Percentiles rank a stretch among this genome's conserved stretches.
Conservation (phyloP, 2,888 invertebrate species). For the Eumerus sabulonum region DNA sequence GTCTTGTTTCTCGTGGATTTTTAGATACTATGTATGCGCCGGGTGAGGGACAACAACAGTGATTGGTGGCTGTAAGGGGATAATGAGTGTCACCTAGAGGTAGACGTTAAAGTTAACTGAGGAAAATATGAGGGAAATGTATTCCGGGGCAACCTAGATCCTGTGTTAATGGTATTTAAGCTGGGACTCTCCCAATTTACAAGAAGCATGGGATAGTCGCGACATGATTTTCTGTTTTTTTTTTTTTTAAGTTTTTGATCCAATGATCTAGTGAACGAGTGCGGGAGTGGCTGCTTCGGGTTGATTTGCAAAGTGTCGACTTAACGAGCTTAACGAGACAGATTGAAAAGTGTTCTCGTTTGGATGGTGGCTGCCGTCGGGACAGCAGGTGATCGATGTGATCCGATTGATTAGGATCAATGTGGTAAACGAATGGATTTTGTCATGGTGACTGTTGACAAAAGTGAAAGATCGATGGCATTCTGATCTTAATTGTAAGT, state of each 20-base stretch:
- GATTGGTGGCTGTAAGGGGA: not conserved
- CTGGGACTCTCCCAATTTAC: slow-evolving; percentile 8
- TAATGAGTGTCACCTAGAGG: slow-evolving; percentile 56
- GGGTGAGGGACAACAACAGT: no score
- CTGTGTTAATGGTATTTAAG: slow-evolving; percentile 51
- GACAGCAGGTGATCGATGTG: slow-evolving; percentile 19
- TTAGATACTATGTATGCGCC: not conserved
- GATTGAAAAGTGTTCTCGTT: slow-evolving; percentile 29
- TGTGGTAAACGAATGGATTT: slow-evolving; percentile 8
- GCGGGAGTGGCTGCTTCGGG: slow-evolving; percentile 34
- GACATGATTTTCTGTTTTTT: slow-evolving; percentile 1
- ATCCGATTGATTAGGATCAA: slow-evolving; percentile 10
- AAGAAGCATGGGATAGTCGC: slow-evolving; percentile 42
- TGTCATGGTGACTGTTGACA: no score
- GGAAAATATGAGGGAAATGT: no score
- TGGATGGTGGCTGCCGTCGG: slow-evolving; percentile 5
- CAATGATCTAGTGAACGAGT: slow-evolving; percentile 22
- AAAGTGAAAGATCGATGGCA: no score
- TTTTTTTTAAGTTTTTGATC: slow-evolving; percentile 23
- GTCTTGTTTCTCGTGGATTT: slow-evolving; percentile 35
- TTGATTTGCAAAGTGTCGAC: slow-evolving; percentile 40
- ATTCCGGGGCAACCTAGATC: slow-evolving; percentile 33
- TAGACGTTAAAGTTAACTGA: no score
- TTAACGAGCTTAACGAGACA: slow-evolving; percentile 7
- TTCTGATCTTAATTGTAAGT: no score